phyloP scores from a whole-genome alignment of 2,113 vertebrate species.

The Camelus dromedarius region DNA sequence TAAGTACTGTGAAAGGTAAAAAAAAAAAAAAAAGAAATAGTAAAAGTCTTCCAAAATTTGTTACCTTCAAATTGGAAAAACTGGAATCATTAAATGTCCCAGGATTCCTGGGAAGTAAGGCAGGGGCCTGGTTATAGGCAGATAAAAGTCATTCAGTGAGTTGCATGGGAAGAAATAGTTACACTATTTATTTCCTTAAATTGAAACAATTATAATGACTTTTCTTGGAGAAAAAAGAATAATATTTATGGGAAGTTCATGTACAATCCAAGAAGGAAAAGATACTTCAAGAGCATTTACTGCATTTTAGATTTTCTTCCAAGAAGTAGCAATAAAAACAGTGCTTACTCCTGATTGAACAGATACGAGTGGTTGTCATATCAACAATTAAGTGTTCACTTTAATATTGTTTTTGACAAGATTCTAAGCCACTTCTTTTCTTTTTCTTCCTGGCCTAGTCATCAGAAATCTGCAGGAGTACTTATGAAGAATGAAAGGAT shows the following conservation, averaged over 20 bases:
- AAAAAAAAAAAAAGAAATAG: neutral
- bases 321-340: slow-evolving; percentile 44
- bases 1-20: slow-evolving; percentile 8
- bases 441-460: neutral
- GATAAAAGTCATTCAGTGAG: neutral
- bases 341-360: neutral
- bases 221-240: slow-evolving; percentile 43
- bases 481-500: slow-evolving; percentile 24
- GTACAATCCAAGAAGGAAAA: slow-evolving; percentile 13
- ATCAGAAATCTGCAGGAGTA: slow-evolving; percentile 30
- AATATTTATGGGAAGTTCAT: neutral
- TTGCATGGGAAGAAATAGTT: neutral
- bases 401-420: slow-evolving; percentile 55
- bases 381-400: slow-evolving; percentile 52
- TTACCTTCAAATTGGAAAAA: slow-evolving; percentile 8
- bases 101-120: neutral
- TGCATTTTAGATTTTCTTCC: slow-evolving; percentile 43
- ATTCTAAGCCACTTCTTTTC: slow-evolving; percentile 30
- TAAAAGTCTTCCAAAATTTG: neutral
- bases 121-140: neutral
- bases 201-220: slow-evolving; percentile 12
- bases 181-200: slow-evolving; percentile 14
- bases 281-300: neutral
- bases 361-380: slow-evolving; percentile 49
- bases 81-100: neutral